These are phyloP conservation scores for Conus ventricosus DNA, from an alignment of 1,140 invertebrate genomes.

Conservation along the genomic window DNA sequence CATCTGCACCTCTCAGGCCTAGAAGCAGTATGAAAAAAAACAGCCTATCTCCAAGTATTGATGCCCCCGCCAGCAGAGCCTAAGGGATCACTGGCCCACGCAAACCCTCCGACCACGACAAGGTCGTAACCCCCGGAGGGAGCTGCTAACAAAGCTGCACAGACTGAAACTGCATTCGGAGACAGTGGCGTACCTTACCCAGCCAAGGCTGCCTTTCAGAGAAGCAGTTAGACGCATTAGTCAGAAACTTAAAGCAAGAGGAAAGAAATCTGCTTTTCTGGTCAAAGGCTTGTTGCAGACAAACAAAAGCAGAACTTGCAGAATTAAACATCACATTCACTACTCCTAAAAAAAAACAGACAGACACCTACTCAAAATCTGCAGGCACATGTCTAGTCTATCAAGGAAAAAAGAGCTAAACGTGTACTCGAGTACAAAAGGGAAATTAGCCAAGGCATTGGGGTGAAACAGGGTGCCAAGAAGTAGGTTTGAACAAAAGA, in stretches of 20 bases:
- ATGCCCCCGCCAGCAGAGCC: no score
- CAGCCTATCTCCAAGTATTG: no score
- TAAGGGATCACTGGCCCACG: no score
- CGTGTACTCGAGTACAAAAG: neutral
- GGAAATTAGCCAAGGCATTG: neutral
- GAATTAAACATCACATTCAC: neutral
- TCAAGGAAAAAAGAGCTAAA: neutral
- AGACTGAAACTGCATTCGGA: neutral
- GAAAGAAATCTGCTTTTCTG: neutral
- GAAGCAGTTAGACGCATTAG: no score
- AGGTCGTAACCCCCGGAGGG: no score
- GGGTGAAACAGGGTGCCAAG: no score
- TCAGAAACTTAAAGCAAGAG: neutral
- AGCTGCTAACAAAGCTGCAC: neutral
- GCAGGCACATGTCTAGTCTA: neutral
- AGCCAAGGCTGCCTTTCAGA: neutral
- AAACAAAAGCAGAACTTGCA: neutral
- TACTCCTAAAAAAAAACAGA: neutral
- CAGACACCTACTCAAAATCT: neutral
- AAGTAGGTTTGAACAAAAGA: no score
- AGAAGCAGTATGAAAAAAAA: no score
- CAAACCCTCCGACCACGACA: no score
- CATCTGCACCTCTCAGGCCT: no score
- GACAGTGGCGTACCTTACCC: neutral
- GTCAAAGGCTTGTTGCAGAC: neutral